A percentile compares a stretch with the other conserved stretches of the same genome.
These are phyloP conservation scores for Isichthys henryi DNA, from an alignment of 2,113 vertebrate species.

Conservation along the genomic window DNA sequence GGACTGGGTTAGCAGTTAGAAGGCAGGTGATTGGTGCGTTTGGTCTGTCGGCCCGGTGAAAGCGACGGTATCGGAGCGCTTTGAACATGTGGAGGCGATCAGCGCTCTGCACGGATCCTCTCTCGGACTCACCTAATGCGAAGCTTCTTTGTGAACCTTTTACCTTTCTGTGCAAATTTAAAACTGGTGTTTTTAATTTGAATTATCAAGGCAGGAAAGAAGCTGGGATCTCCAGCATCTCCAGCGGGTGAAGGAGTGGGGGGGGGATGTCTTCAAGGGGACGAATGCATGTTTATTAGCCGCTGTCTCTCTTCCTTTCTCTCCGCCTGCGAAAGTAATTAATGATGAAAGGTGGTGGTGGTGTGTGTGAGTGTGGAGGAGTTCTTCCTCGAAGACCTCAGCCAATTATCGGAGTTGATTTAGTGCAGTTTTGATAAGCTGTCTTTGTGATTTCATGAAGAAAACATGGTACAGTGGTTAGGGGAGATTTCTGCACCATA, in stretches of 20 bases:
- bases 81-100: background rate
- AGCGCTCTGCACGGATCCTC: background rate
- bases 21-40: background rate
- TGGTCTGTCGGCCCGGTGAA: background rate
- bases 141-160: background rate
- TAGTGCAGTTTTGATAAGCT: background rate
- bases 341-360: background rate
- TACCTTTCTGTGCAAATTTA: background rate
- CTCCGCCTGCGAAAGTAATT: background rate
- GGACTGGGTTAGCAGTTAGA: background rate
- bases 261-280: background rate
- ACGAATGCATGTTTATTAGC: background rate
- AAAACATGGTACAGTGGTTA: background rate
- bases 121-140: background rate
- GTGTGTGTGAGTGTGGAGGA: background rate
- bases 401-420: slow-evolving; percentile 8
- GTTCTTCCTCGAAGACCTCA: background rate
- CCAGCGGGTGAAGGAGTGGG: background rate
- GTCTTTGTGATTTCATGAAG: too few species aligned
- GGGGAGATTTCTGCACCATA: background rate
- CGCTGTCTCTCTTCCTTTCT: background rate
- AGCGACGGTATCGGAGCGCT: background rate
- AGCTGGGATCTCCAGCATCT: background rate
- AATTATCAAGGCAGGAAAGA: background rate
- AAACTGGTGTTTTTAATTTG: background rate